A percentile compares a stretch with the other conserved stretches of the same genome.
Evolutionary conservation across 2,888 invertebrate species (phyloP).

Genomic region (Didymodactylos carnosus): DNA sequence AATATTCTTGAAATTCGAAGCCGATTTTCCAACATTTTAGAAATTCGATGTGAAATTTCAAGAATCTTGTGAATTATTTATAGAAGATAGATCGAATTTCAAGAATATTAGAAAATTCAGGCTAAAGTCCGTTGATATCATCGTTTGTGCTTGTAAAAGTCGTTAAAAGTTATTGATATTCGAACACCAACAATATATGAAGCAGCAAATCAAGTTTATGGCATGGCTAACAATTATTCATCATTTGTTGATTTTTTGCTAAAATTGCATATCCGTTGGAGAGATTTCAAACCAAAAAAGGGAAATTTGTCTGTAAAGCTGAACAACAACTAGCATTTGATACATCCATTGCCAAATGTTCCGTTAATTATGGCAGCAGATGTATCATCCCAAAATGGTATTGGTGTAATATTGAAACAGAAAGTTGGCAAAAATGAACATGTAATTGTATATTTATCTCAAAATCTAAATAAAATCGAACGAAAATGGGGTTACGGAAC

Average conservation of each 20-base stretch:
- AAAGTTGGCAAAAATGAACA: background rate
- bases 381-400: background rate
- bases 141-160: too few species aligned
- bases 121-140: too few species aligned
- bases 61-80: too few species aligned
- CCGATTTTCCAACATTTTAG: too few species aligned
- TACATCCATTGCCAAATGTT: background rate
- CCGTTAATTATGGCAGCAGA: background rate
- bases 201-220: background rate
- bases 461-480: background rate
- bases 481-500: background rate
- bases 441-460: background rate
- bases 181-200: background rate
- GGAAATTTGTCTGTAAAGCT: background rate
- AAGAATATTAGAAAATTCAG: too few species aligned
- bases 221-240: background rate
- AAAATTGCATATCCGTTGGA: background rate
- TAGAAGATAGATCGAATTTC: too few species aligned
- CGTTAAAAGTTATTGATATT: background rate
- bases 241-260: conserved; percentile 1
- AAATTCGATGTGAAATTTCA: too few species aligned
- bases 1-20: too few species aligned
- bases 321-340: background rate
- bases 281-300: background rate
- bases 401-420: conserved; percentile 2